Base-by-base conservation (phyloP, 2,888 invertebrate genomes). In the Nomada ferruginata region DNA sequence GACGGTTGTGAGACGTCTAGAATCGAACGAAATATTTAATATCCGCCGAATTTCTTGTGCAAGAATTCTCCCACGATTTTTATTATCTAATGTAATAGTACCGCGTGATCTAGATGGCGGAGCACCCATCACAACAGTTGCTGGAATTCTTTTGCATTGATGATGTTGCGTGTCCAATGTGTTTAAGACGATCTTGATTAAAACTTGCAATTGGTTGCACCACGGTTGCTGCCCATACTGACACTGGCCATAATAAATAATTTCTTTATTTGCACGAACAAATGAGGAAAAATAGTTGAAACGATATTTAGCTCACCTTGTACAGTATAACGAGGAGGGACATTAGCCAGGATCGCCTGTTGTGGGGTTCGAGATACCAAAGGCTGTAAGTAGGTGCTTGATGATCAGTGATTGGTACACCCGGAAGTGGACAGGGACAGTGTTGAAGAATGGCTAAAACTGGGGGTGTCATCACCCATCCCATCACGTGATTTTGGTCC, bases 401-500 rank as follows among this genome's bases (percentile, higher is more conserved):
- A 90, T 95, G 95, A 85, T 95, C 95, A 10, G 90, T 92, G 10
- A 94, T 94, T 18, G 94, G 93, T 20, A 94, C 92, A 83, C 92
- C 95, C 90, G 95, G 95, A 0, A 94, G 97, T 0, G 97, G 97
- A 83, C 97, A 97, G 0, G 98, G 97, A 70, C 97, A 96, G 93
- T 97, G 98, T 85, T 97, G 96, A 70, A 98, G 95, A 71, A 98
- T 95, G 70, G 96, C 96, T 76, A 99, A 94, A 0, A 98, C 97
- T 0, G 98, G 97, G 10, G 98, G 97, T 9, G 99, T 95, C 71
- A 99, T 96, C 78, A 97, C 95, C 88, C 97, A 97, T 0, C 99
- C 99, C 95, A 99, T 98, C 84, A 97, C 95, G 93, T 99, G 98
- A 94, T 99, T 99, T 93, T 98, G 98, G 93, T 99, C 99, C 91